These are phyloP conservation scores for Caerostris extrusa DNA, from an alignment of 1,140 invertebrate genomes.

Conservation along the genomic window DNA sequence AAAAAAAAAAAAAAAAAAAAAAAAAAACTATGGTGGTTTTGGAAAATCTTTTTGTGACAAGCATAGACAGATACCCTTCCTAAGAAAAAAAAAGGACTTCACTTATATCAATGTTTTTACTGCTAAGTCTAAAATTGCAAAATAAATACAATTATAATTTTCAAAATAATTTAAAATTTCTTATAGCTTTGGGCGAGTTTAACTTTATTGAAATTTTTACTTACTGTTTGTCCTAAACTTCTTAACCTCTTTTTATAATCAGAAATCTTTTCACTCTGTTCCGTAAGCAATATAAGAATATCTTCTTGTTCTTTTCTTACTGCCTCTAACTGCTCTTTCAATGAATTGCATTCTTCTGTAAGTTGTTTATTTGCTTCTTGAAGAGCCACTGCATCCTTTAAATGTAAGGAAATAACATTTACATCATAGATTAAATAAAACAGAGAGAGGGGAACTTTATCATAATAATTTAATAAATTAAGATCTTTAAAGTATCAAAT, in stretches of 20 bases:
- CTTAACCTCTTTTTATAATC: slow-evolving; percentile 87
- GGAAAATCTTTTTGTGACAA: no score
- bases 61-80: no score
- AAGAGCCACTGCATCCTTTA: neutral
- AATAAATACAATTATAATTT: no score
- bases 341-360: slow-evolving; percentile 24
- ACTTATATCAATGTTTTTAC: no score
- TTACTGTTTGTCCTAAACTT: slow-evolving; percentile 87
- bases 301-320: slow-evolving; percentile 95
- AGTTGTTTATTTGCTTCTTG: slow-evolving; percentile 15
- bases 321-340: slow-evolving; percentile 39
- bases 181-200: no score
- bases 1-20: no score
- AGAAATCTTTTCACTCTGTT: slow-evolving; percentile 90
- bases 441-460: neutral
- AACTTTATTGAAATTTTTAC: slow-evolving; percentile 10
- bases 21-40: no score
- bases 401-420: no score
- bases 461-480: neutral
- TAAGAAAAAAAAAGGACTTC: no score
- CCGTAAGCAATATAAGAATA: slow-evolving; percentile 90
- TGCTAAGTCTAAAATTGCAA: no score
- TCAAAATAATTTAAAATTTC: no score
- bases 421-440: neutral
- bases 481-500: no score